Evolutionary conservation across 2,888 invertebrate genomes (phyloP).

Genomic region (Caenorhabditis sp.): DNA sequence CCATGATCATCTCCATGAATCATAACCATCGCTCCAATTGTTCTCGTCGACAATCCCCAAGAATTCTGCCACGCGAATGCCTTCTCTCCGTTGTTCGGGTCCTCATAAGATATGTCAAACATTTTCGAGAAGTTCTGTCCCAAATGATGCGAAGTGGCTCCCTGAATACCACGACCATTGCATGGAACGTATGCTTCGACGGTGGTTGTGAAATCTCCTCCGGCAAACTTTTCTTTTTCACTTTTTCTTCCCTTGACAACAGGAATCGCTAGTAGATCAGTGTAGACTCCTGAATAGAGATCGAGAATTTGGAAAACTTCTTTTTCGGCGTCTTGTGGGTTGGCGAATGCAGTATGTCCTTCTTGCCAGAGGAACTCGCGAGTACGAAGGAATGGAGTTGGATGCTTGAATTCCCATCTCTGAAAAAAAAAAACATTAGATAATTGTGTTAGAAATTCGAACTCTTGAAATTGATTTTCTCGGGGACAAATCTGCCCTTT

Average conservation of each 20-base stretch:
- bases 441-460: no score
- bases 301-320: conserved; percentile 83
- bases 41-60: conserved; percentile 96
- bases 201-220: conserved; percentile 94
- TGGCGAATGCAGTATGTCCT: conserved; percentile 93
- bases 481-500: no score
- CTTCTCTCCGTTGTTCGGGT: conserved; percentile 77
- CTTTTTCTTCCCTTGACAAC: conserved; percentile 80
- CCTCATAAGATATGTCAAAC: conserved; percentile 95
- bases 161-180: conserved; percentile 75
- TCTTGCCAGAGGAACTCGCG: conserved; percentile 99
- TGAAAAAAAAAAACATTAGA: no score
- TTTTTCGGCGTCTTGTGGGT: conserved; percentile 82
- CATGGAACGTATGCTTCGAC: conserved; percentile 86
- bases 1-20: conserved; percentile 96
- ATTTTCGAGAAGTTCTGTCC: conserved; percentile 99
- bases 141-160: conserved; percentile 95
- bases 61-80: conserved; percentile 90
- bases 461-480: no score
- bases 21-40: conserved; percentile 83
- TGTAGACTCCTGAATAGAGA: conserved; percentile 88
- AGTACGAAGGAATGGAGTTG: conserved; percentile 95
- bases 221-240: conserved; percentile 89
- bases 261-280: conserved; percentile 88
- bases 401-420: conserved; percentile 99